Percentiles rank a stretch among this genome's conserved stretches.
Evolutionary conservation across 2,113 vertebrate species (phyloP).

Genomic region (Neomonachus schauinslandi): DNA sequence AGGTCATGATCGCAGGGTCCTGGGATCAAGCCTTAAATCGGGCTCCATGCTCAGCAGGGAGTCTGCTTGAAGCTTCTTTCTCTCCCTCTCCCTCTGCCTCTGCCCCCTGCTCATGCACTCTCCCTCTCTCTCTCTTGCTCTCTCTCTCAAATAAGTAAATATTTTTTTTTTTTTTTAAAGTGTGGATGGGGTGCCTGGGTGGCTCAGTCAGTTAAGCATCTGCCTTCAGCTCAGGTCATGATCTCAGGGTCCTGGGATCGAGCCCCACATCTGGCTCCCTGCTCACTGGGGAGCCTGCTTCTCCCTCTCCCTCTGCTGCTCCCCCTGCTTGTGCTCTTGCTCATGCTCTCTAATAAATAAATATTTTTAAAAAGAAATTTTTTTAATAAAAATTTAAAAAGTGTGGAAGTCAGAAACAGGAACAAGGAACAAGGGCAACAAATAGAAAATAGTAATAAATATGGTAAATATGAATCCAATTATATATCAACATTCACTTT

Average conservation of each 20-base stretch:
- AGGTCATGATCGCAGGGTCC: not conserved
- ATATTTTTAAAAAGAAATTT: no score
- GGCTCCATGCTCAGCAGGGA: not conserved
- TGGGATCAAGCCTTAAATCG: rapidly evolving
- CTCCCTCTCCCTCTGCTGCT: no score
- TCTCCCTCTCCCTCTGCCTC: not conserved
- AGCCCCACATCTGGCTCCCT: no score
- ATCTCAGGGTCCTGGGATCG: no score
- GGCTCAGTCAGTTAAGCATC: no score
- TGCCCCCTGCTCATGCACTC: not conserved
- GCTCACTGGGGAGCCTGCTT: no score
- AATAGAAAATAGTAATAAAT: not conserved
- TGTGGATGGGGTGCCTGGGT: not conserved
- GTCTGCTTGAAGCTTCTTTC: not conserved
- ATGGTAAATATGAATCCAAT: not conserved
- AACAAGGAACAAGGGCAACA: not conserved
- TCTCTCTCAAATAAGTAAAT: not conserved
- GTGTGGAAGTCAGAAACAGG: not conserved
- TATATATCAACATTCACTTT: not conserved
- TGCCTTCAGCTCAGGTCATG: no score
- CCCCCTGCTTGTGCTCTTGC: no score
- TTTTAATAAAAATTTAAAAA: not conserved
- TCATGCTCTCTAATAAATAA: no score
- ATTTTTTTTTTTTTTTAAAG: no score
- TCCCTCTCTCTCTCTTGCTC: not conserved